A percentile compares a stretch with the other conserved stretches of the same genome.
These are phyloP conservation scores for Martes martes DNA, from an alignment of 2,113 vertebrate species.

Conservation along the genomic window DNA sequence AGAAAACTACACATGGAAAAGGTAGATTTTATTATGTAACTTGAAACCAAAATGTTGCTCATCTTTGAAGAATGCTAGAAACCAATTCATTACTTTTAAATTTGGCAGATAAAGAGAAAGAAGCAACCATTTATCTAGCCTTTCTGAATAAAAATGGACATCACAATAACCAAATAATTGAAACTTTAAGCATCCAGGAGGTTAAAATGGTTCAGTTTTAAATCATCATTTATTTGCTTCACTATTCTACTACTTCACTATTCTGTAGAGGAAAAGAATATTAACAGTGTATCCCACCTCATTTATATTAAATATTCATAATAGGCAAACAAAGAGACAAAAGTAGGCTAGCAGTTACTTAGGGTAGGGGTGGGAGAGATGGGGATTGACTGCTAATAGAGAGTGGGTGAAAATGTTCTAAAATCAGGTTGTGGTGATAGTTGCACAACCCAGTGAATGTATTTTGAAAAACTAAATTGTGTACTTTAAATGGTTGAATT, in stretches of 20 bases:
- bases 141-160: neutral
- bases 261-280: neutral
- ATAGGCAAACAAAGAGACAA: neutral
- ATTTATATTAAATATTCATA: neutral
- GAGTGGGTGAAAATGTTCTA: neutral
- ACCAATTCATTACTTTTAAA: neutral
- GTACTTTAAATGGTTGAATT: neutral
- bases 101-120: neutral
- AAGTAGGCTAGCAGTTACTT: neutral
- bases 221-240: neutral
- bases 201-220: neutral
- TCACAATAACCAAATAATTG: neutral
- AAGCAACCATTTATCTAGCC: neutral
- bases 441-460: neutral
- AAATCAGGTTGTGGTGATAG: neutral
- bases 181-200: neutral
- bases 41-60: neutral
- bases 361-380: neutral
- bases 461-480: neutral
- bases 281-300: neutral
- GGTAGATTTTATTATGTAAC: neutral
- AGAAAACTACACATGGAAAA: neutral
- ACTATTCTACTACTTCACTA: neutral
- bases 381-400: neutral
- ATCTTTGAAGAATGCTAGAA: neutral